Evolutionary conservation across 1,140 invertebrate genomes (phyloP), one percentile per base, ranked within the genome.

Genomic region (Panagrolaimus sp.): DNA sequence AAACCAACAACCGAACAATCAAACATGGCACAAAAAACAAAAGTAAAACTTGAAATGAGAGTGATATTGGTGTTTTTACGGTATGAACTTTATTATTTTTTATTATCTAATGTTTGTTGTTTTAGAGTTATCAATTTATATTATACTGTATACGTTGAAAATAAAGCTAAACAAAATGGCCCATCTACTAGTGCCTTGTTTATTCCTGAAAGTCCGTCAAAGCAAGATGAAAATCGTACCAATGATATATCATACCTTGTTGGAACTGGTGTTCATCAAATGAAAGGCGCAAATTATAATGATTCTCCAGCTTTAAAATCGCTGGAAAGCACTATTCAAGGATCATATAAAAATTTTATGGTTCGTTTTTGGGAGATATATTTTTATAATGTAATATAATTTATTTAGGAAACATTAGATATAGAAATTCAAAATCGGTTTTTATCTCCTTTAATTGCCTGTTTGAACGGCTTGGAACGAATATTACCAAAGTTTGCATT

Each of bases 61-160:
- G 51, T 57, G 0, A 27, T 57, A 2, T 27, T 57, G 9, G 51
- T 57, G 1, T 57, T 25, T 57, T 11, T 57, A 11, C 11, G 51
- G 51, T 57, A 25, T 25, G 1, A 4, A 14, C 5, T 53, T n/a
- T 20, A 9, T 16, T 20, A 20, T 20, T 20, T 20, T 57, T 0
- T 4, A 23, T 5, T 13, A 0, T 16, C 0, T 23, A 9, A 57
- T 4, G 20, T n/a, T 11, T 57, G 1, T 0, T 11, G 13, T 57
- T 57, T 4, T 8, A 57, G 51, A 23, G 51, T 57, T 57, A 11
- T 57, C 0, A 57, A 57, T 13, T 57, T 57, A 27, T 57, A 57
- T 57, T 57, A 57, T 20, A 57, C 51, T 27, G 20, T 57, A 11
- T 57, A 57, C n/a, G 51, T 57, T 13, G 51, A 57, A 57, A 57